Conservation (phyloP, 2,113 vertebrate genomes). For the Hemibagrus wyckioides region DNA sequence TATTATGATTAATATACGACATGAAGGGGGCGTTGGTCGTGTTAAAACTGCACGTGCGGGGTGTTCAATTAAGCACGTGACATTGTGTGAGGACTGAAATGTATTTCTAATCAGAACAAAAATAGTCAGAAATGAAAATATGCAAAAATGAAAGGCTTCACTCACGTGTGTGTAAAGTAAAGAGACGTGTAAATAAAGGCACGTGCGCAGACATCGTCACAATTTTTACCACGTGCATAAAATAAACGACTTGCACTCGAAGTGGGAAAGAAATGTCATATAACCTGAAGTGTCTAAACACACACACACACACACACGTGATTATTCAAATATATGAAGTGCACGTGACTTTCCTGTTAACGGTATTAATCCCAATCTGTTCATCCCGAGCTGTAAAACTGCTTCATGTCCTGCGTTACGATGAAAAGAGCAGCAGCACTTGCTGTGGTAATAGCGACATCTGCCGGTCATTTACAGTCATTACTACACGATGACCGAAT, state of each 20-base stretch:
- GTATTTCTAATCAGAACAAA: not conserved
- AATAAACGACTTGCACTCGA: not conserved
- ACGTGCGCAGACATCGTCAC: not conserved
- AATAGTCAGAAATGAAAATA: not conserved
- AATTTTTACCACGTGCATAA: not conserved
- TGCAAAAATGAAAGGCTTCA: not conserved
- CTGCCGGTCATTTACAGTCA: slow-evolving; percentile 61
- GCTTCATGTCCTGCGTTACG: not conserved
- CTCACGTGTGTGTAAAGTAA: not conserved
- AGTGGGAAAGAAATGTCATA: not conserved
- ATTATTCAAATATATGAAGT: too few species aligned
- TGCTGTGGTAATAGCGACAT: slow-evolving; percentile 65
- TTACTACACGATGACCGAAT: not conserved
- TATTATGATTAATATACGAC: not conserved
- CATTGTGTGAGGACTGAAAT: not conserved
- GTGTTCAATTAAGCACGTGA: not conserved
- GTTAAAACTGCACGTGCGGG: not conserved
- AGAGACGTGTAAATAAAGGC: not conserved
- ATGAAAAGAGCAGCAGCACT: not conserved
- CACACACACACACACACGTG: not conserved
- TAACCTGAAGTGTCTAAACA: not conserved
- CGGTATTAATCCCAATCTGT: not conserved
- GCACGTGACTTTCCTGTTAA: too few species aligned
- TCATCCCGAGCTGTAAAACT: not conserved
- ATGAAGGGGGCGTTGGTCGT: not conserved